Evolutionary conservation across 2,797 vertebrate genomes (phyloP).

Genomic region (Rachycentron canadum): DNA sequence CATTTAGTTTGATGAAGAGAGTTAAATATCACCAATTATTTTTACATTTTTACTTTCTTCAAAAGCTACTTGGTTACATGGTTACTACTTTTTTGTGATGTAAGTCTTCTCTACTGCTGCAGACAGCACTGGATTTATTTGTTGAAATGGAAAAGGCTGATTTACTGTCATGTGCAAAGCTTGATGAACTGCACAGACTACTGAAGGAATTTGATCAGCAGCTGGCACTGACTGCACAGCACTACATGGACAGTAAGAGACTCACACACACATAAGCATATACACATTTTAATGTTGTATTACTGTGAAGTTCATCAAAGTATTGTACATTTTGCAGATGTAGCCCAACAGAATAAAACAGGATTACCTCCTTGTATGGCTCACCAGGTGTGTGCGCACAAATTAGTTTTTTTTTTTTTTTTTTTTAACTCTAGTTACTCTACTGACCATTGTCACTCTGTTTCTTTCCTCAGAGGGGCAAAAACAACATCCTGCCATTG

Average conservation of each 20-base stretch:
- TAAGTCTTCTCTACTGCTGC: constrained; percentile 18
- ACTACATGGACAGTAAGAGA: constrained; percentile 48
- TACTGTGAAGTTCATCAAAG: not conserved
- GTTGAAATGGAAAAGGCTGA: constrained; percentile 82
- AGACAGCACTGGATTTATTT: constrained; percentile 82
- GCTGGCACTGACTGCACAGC: constrained; percentile 56
- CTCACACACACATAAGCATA: not conserved
- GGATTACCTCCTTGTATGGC: not conserved
- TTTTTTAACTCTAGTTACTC: not conserved
- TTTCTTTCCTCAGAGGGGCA: constrained; percentile 32
- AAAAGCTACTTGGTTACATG: too few relatives aligned
- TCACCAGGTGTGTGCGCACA: constrained; percentile 53
- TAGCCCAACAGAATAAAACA: rapidly evolving
- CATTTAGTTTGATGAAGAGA: too few relatives aligned
- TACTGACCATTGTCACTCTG: not conserved
- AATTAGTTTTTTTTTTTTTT: not conserved
- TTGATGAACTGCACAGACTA: constrained; percentile 36
- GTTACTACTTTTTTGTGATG: too few relatives aligned
- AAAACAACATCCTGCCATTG: not conserved
- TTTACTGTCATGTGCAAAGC: constrained; percentile 60
- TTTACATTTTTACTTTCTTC: not conserved
- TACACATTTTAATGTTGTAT: not conserved
- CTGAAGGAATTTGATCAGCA: constrained; percentile 50
- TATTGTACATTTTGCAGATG: constrained; percentile 33
- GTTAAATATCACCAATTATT: too few relatives aligned